Evolutionary conservation across 2,888 invertebrate genomes (phyloP).

Genomic region (Ctenicera cuprea): DNA sequence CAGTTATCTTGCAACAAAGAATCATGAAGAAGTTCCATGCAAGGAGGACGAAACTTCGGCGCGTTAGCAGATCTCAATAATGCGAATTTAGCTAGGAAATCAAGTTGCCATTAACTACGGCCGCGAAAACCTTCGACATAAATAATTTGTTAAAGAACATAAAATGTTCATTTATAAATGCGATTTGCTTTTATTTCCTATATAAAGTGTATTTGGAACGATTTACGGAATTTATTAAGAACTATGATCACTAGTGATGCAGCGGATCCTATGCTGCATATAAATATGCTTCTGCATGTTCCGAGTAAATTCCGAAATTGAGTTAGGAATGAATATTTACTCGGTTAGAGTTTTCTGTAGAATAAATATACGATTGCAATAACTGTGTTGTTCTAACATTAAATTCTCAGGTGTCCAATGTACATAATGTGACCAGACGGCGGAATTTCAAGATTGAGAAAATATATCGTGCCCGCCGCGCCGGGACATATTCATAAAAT

Average conservation of each 20-base stretch:
- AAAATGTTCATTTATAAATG: too few species aligned
- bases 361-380: slow-evolving; percentile 34
- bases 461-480: slow-evolving; percentile 27
- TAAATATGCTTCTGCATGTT: background rate
- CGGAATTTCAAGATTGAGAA: slow-evolving; percentile 36
- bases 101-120: too few species aligned
- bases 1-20: too few species aligned
- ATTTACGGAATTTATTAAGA: slow-evolving; percentile 6
- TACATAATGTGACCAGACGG: slow-evolving; percentile 43
- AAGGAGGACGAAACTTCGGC: too few species aligned
- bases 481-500: slow-evolving; percentile 34
- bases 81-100: too few species aligned
- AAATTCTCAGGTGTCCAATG: slow-evolving; percentile 41
- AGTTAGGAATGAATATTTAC: slow-evolving; percentile 28
- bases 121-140: too few species aligned
- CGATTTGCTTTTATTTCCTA: too few species aligned
- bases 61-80: too few species aligned
- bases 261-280: background rate
- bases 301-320: slow-evolving; percentile 2
- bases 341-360: background rate
- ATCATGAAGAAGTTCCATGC: too few species aligned
- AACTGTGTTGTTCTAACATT: slow-evolving; percentile 36
- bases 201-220: too few species aligned
- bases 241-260: background rate
- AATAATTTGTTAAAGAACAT: too few species aligned